Evolutionary conservation across 1,140 invertebrate species (phyloP).

Genomic region (Drosophila auraria): DNA sequence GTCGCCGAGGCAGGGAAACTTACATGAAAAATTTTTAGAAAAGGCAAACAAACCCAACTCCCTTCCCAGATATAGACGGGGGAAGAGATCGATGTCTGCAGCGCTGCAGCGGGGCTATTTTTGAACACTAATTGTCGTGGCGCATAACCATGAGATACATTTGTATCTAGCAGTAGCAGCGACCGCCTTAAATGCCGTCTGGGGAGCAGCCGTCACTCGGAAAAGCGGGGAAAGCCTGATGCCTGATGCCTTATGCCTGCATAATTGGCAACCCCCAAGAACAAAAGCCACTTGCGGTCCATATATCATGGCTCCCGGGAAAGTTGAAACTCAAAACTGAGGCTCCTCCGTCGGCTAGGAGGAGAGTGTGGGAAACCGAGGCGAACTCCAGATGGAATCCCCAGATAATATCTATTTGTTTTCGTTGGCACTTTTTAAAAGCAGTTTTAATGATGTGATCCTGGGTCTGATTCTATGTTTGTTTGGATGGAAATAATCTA

Average conservation of each 20-base stretch:
- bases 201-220: conserved; percentile 26
- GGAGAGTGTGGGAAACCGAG: conserved; percentile 13
- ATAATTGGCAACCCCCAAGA: conserved; percentile 38
- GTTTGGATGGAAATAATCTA: not conserved
- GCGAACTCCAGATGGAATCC: conserved; percentile 22
- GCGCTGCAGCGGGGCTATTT: conserved; percentile 25
- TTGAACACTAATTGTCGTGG: conserved; percentile 41
- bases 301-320: conserved; percentile 36
- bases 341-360: not conserved
- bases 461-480: conserved; percentile 13
- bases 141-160: conserved; percentile 44
- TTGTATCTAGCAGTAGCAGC: conserved; percentile 10
- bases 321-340: conserved; percentile 2
- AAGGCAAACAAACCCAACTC: conserved; percentile 3
- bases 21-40: conserved; percentile 16
- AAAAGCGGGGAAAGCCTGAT: conserved; percentile 3
- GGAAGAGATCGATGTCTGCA: conserved; percentile 27
- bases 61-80: not conserved
- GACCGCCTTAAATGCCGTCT: conserved; percentile 39
- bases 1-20: conserved; percentile 19
- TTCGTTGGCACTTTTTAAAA: conserved; percentile 40
- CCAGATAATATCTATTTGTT: conserved; percentile 38
- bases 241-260: not conserved
- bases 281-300: conserved; percentile 49
- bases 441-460: conserved; percentile 33